Conservation (phyloP, 1,140 invertebrate species). For the Drosophila littoralis region DNA sequence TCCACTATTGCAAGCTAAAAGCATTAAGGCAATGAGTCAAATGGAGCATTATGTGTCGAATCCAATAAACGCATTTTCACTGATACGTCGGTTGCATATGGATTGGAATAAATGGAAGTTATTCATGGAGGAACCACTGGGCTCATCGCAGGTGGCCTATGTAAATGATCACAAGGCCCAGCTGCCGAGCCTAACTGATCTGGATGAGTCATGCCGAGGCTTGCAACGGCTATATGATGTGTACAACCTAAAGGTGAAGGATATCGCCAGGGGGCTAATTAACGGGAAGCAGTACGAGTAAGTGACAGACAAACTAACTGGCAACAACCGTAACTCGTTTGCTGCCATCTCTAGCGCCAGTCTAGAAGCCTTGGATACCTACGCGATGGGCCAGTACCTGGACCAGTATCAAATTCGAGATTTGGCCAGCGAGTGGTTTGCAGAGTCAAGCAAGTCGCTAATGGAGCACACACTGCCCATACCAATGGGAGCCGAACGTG, state of each 20-base stretch:
- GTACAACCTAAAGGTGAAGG: constrained; percentile 93
- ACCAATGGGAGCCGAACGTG: not conserved
- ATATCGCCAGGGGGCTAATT: constrained; percentile 94
- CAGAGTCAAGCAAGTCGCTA: not conserved
- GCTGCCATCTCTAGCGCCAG: constrained; percentile 7
- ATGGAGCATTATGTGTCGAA: constrained; percentile 85
- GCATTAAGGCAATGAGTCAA: constrained; percentile 88
- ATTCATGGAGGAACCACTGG: constrained; percentile 44
- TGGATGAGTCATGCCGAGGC: constrained; percentile 95
- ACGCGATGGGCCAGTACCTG: constrained; percentile 26
- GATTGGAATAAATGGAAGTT: constrained; percentile 59
- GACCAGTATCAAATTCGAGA: not conserved
- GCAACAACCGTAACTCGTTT: not conserved
- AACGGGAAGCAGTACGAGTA: constrained; percentile 93
- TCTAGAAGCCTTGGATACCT: constrained; percentile 36
- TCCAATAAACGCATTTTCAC: constrained; percentile 56
- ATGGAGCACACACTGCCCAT: not conserved
- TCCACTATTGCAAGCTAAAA: constrained; percentile 87
- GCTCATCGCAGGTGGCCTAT: constrained; percentile 86
- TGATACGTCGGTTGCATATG: constrained; percentile 53
- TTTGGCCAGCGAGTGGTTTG: constrained; percentile 24
- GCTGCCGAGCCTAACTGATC: constrained; percentile 93
- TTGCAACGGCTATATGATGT: constrained; percentile 96
- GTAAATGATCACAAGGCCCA: constrained; percentile 88
- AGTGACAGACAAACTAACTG: constrained; percentile 12